Evolutionary conservation across 1,140 invertebrate species (phyloP), one percentile per base, ranked within the genome.

Genomic region (Trachymyrmex cornetzi): DNA sequence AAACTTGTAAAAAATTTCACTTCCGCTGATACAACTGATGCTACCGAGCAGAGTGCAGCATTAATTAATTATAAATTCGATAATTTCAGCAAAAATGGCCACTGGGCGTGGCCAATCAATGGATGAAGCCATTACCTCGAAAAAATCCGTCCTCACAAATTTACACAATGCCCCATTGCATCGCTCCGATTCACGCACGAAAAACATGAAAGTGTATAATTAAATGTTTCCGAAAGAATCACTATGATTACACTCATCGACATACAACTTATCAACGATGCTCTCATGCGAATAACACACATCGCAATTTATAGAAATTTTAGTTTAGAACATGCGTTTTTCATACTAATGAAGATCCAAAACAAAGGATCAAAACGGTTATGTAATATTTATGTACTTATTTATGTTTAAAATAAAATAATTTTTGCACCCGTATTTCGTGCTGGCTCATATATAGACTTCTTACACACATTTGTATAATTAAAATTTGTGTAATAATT

Each of bases 51-150:
- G 34, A 77, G 44, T n/a, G 53, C 30, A 22, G 86, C 89, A 91
- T 92, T 93, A 92, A 93, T 93, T 92, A 93, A 92, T 92, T 92
- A 89, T 85, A 84, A 92, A 92, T 92, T 91, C 88, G 89, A 88
- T 92, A 92, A 93, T 91, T 92, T 87, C 77, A 63, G 88, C 87
- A 87, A 92, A 92, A 91, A 93, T 93, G 92, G 92, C 92, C 89
- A 87, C 90, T 86, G 91, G 91, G 91, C 92, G 92, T 90, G 91
- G 86, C 89, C 77, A 67, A 87, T 89, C 90, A 87, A 89, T 89
- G 86, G 84, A 89, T 87, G 77, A 77, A 66, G 61, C 14, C 77
- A 90, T 87, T 71, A 82, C 66, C 72, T 88, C 89, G 89, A 79
- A 57, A 90, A 74, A 61, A 74, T 59, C 34, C 66, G 16, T 82